phyloP scores from a whole-genome alignment of 2,113 vertebrate species.

The Neolamprologus tretocephalus region DNA sequence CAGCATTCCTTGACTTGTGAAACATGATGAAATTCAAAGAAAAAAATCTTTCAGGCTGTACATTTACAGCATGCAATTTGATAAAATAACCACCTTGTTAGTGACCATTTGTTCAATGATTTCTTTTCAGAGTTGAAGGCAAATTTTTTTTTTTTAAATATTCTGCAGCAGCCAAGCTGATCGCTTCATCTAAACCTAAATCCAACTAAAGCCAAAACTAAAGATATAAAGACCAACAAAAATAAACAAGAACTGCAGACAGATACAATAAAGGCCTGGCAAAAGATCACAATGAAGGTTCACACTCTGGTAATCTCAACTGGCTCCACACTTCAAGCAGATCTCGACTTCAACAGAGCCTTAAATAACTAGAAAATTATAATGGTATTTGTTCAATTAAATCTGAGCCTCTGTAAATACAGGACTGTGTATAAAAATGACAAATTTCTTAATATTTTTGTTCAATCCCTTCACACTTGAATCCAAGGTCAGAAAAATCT shows the following conservation, averaged over 20 bases:
- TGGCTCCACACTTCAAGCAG: neutral
- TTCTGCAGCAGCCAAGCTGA: neutral
- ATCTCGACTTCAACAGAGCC: neutral
- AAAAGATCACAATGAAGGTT: neutral
- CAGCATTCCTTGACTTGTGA: neutral
- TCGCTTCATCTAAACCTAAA: neutral
- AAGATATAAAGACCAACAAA: neutral
- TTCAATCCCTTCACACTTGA: neutral
- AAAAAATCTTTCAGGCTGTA: neutral
- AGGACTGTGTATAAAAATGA: neutral
- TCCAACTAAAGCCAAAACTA: neutral
- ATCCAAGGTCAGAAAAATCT: neutral
- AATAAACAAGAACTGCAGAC: neutral
- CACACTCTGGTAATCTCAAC: neutral
- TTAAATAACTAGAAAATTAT: neutral
- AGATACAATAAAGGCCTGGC: neutral
- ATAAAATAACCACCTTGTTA: neutral
- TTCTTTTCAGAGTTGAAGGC: neutral
- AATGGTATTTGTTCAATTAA: neutral
- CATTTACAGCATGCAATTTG: neutral
- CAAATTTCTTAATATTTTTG: neutral
- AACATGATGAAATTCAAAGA: neutral
- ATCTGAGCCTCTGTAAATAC: neutral
- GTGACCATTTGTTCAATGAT: neutral
- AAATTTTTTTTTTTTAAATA: accelerated